Evolutionary conservation across 37 sponge, comb jelly and placozoan genomes (phyloP).

Genomic region (Lycopodina hypogea): DNA sequence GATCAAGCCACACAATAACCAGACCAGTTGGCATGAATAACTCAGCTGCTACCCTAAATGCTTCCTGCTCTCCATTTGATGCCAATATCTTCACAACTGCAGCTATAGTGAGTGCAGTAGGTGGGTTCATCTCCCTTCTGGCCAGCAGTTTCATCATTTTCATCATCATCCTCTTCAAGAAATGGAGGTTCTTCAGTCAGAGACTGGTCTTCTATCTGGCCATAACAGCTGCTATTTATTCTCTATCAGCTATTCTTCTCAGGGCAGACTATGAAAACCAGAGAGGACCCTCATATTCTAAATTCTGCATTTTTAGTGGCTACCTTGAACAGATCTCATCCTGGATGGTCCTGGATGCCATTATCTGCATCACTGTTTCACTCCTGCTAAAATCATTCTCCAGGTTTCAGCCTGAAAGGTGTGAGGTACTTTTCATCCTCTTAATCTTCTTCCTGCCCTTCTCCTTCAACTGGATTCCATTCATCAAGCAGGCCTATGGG

Average conservation of each 20-base stretch:
- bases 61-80: background rate
- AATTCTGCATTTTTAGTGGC: slow-evolving; percentile 21
- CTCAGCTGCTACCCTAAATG: background rate
- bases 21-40: background rate
- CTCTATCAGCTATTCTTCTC: slow-evolving; percentile 21
- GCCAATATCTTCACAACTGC: slow-evolving; percentile 1
- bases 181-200: slow-evolving; percentile 68
- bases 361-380: slow-evolving; percentile 20
- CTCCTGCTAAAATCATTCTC: slow-evolving; percentile 27
- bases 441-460: slow-evolving; percentile 41
- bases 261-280: slow-evolving; percentile 18
- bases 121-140: slow-evolving; percentile 23
- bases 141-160: slow-evolving; percentile 35
- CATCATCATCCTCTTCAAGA: slow-evolving; percentile 71
- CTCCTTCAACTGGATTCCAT: slow-evolving; percentile 60
- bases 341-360: background rate
- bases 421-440: slow-evolving; percentile 4
- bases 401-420: background rate
- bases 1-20: too few relatives aligned
- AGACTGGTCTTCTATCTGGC: slow-evolving; percentile 70
- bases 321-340: slow-evolving; percentile 8
- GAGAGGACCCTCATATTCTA: background rate
- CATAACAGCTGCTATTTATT: slow-evolving; percentile 37
- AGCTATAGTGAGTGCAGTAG: background rate
- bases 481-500: slow-evolving; percentile 51